Base-by-base conservation (phyloP, 1,140 invertebrate species). In the Stegodyphus dumicola region DNA sequence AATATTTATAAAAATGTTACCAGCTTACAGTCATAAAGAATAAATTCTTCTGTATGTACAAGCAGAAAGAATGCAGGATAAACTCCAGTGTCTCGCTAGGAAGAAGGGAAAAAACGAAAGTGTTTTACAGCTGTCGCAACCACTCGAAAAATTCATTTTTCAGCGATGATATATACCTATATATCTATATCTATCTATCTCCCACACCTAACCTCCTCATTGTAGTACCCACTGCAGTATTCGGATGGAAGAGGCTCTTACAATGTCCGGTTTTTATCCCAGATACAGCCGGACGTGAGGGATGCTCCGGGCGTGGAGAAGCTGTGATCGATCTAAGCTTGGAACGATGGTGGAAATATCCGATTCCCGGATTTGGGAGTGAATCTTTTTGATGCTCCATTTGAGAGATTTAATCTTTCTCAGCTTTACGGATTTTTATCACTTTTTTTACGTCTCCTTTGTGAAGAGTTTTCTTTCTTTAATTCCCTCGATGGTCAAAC, bases 401-500 rank as follows among this genome's bases (percentile, higher is more conserved):
- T 83, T 83, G 80, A 83, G 71, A 60, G 73, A 74, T 83, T 83
- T 83, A 83, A 83, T 83, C 80, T 83, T 53, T 33, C 33, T 33
- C 33, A 33, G 33, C 33, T 75, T 83, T 60, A 67, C 53, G 51
- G 49, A 52, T 66, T 60, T 75, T 75, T 64, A 48, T 33, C 64
- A 5, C 56, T 18, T 60, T 49, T 33, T 67, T 67, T n/a, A 9
- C 5, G 17, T 18, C 33, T 17, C 65, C 33, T 18, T 67, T 67
- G n/a, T 67, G 33, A 33, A 3, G 33, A 33, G 33, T 33, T 33
- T 33, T 33, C 18, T 33, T 79, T n/a, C n/a, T 69, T 69, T 78
- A 54, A 54, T 76, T 48, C 49, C 48, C 71, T 73, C n/a, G 65
- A 18, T 79, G 17, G 10, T 65, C 65, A 49, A 51, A 54, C 54